A percentile compares a stretch with the other conserved stretches of the same genome.
phyloP scores from a whole-genome alignment of 2,888 invertebrate species.

The Synergus itoensis region DNA sequence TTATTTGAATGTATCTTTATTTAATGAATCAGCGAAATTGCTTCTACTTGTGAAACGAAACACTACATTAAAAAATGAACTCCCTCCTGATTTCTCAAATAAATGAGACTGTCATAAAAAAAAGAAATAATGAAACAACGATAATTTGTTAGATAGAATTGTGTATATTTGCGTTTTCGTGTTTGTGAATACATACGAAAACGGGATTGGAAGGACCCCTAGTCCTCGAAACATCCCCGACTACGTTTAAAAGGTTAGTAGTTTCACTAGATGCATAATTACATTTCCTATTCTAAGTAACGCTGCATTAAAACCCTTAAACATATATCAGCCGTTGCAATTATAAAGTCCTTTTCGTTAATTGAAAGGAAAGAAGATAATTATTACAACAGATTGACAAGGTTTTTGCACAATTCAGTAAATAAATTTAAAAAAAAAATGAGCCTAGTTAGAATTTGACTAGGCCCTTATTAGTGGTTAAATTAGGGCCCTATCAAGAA shows the following conservation, averaged over 20 bases:
- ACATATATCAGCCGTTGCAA: slow-evolving; percentile 22
- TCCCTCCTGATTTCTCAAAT: neutral
- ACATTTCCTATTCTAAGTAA: slow-evolving; percentile 69
- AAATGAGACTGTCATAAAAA: neutral
- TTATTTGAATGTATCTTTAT: neutral
- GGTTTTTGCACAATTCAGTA: no score
- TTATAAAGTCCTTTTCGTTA: slow-evolving; percentile 29
- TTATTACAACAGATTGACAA: neutral
- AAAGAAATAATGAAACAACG: neutral
- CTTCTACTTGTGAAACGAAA: neutral
- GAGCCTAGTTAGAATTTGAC: no score
- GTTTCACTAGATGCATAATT: slow-evolving; percentile 71
- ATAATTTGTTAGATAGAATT: neutral
- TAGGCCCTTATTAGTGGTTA: no score
- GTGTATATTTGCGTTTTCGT: slow-evolving; percentile 1
- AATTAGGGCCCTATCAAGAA: no score
- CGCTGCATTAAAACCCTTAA: slow-evolving; percentile 65
- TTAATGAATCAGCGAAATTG: neutral
- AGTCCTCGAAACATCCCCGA: slow-evolving; percentile 63
- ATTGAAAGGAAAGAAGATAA: neutral
- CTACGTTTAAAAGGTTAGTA: slow-evolving; percentile 68
- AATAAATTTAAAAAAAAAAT: no score
- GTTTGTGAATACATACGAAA: neutral
- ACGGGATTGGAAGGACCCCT: slow-evolving; percentile 48
- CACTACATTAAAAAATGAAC: neutral